Conservation (phyloP, 2,888 invertebrate genomes). For the Heliconius charithonia region DNA sequence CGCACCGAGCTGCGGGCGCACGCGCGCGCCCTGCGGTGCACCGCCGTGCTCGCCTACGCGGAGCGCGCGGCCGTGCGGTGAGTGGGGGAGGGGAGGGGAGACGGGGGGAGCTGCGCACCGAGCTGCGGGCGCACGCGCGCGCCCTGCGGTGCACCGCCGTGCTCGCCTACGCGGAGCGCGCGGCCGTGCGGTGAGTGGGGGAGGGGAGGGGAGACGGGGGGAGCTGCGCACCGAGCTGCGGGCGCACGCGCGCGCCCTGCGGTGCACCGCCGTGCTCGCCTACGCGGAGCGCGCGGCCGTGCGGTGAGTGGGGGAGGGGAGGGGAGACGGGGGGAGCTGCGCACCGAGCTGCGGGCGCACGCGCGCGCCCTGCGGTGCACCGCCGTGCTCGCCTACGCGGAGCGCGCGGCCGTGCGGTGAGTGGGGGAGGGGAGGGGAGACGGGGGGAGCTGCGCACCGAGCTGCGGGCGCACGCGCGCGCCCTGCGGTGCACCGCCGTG, state of each 20-base stretch:
- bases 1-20: constrained; percentile 88
- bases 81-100: constrained; percentile 51
- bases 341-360: constrained; percentile 88
- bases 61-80: constrained; percentile 97
- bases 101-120: constrained; percentile 73
- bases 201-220: not conserved
- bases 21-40: constrained; percentile 90
- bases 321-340: not conserved
- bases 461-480: constrained; percentile 95
- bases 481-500: constrained; percentile 96
- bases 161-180: constrained; percentile 95
- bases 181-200: constrained; percentile 92
- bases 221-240: constrained; percentile 88
- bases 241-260: constrained; percentile 83
- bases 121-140: constrained; percentile 85
- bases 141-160: constrained; percentile 97
- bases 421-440: constrained; percentile 44
- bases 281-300: constrained; percentile 97
- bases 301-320: constrained; percentile 85
- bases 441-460: constrained; percentile 82
- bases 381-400: constrained; percentile 96
- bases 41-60: constrained; percentile 96
- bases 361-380: constrained; percentile 92
- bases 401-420: constrained; percentile 96
- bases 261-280: constrained; percentile 97